A percentile compares a stretch with the other conserved stretches of the same genome.
phyloP scores from a whole-genome alignment of 2,113 vertebrate genomes.

The Tiliqua scincoides region DNA sequence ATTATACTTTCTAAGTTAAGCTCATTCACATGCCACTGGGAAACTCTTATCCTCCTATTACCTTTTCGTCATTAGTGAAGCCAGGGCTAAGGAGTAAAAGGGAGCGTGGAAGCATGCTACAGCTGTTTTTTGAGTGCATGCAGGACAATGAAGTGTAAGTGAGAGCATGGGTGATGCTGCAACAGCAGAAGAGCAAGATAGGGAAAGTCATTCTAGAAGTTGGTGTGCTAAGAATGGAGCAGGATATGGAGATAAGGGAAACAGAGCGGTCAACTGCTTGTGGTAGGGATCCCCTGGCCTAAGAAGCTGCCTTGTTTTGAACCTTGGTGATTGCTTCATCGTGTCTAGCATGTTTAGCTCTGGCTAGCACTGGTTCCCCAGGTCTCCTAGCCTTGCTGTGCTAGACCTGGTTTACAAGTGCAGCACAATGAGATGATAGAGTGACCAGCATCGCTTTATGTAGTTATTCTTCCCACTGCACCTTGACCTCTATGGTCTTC shows the following conservation, averaged over 20 bases:
- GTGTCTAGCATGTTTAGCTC: no score
- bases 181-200: neutral
- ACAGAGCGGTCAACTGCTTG: neutral
- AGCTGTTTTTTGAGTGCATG: neutral
- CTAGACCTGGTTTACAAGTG: no score
- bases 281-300: no score
- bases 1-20: neutral
- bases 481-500: no score
- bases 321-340: no score
- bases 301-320: neutral
- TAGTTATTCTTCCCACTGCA: no score
- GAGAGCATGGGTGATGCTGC: neutral
- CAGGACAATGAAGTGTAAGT: neutral
- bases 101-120: no score
- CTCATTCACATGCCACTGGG: neutral
- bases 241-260: neutral
- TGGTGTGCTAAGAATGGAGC: neutral
- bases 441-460: no score
- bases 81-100: neutral
- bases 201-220: neutral
- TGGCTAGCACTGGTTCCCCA: no score
- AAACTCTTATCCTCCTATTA: neutral
- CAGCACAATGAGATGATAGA: no score
- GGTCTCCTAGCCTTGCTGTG: no score
- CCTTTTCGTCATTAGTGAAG: neutral